Base-by-base conservation (phyloP, 2,797 vertebrate genomes). In the Anolis apletophallus region DNA sequence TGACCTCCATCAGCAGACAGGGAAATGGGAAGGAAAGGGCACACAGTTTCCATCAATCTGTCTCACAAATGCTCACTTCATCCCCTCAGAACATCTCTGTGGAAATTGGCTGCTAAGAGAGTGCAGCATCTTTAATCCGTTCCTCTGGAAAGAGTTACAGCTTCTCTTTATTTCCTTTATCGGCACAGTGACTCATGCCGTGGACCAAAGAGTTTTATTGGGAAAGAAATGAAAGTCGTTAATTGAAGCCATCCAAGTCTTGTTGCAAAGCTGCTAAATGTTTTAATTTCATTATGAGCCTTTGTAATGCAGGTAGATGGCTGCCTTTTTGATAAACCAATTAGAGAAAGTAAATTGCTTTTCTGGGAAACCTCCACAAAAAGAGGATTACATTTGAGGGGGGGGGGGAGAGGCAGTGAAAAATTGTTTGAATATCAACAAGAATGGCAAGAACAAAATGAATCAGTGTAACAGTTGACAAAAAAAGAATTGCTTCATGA, bases 281-380 rank as follows among this genome's bases (percentile, higher is more conserved):
- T 89, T 94, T 88, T 91, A 78, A 87, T 93, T 93, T 93, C 64
- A 55, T 92, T 90, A 94, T 91, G 84, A 93, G 77, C n/a, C 85
- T 16, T 59, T 92, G 88, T 90, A 90, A 88, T 89, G 61, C 84
- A 93, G 82, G 88, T 92, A 88, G 88, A 89, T 87, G 87, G 67
- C 74, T 85, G n/a, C 36, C 13, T 88, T 50, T 88, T 88, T 87
- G 91, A 88, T 86, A 90, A 93, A 88, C 83, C 83, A 90, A 89
- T 84, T 90, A 91, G 80, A 92, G 93, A 91, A 92, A 87, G 36
- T 88, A 93, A 91, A 93, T 89, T 91, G 64, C 76, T 88, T 93
- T 94, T 71, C 74, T 77, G 73, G 67, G 88, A 92, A 91, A 46
- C 17, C 0, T 0, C 9, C 16, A 29, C 16, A 0, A 88, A 87